These are phyloP conservation scores for Naso thynnoides DNA, from an alignment of 2,797 vertebrate genomes.

Conservation along the genomic window DNA sequence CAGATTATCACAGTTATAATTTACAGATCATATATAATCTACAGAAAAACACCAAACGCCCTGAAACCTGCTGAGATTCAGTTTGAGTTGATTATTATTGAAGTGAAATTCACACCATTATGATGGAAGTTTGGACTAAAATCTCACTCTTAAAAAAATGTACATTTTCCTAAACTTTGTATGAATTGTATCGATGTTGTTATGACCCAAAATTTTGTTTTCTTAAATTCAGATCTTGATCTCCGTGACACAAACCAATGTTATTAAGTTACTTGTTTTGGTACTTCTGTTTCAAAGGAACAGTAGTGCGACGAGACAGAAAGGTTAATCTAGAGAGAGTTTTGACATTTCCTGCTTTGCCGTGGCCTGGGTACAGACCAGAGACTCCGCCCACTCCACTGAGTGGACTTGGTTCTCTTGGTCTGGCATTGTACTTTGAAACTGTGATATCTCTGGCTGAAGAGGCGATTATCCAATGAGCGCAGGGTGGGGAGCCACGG, in stretches of 20 bases:
- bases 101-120: background rate
- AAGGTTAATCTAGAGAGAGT: constrained; percentile 68
- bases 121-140: background rate
- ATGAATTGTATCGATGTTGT: background rate
- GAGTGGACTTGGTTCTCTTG: too few relatives aligned
- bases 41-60: background rate
- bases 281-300: constrained; percentile 39
- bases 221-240: constrained; percentile 7
- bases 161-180: background rate
- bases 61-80: background rate
- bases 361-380: too few relatives aligned
- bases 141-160: background rate
- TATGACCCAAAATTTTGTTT: background rate
- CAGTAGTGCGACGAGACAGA: constrained; percentile 42
- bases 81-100: too few relatives aligned
- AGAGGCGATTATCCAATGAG: too few relatives aligned
- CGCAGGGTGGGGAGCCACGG: too few relatives aligned
- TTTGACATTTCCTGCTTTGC: constrained; percentile 60
- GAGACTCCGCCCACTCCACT: too few relatives aligned
- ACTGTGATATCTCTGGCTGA: too few relatives aligned
- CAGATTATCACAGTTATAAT: constrained; percentile 10
- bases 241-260: constrained; percentile 8
- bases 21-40: constrained; percentile 12
- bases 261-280: constrained; percentile 23
- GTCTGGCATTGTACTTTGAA: too few relatives aligned